These are phyloP conservation scores for Phenganax stokvisi DNA, from an alignment of 92 coral and sea anemone species.

Conservation along the genomic window DNA sequence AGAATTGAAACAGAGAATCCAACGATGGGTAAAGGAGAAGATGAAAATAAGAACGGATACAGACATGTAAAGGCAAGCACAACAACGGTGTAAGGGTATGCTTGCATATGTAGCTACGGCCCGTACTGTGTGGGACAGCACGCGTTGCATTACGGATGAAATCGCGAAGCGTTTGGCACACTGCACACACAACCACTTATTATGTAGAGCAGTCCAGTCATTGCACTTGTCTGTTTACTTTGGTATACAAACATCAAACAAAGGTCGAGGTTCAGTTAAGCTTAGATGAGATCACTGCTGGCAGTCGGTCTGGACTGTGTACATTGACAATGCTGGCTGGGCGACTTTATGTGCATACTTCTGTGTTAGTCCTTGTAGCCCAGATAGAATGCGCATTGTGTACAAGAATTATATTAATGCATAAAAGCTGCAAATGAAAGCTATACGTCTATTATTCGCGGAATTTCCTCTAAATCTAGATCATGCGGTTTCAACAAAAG, in stretches of 20 bases:
- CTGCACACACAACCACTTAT: no score
- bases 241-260: conserved; percentile 5
- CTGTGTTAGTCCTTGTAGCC: background rate
- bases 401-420: background rate
- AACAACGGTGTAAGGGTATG: background rate
- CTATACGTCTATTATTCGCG: no score
- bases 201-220: background rate
- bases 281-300: background rate
- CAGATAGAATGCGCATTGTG: background rate
- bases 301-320: no score
- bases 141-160: background rate
- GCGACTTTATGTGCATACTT: no score
- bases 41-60: background rate
- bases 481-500: no score
- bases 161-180: background rate
- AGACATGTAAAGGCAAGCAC: conserved; percentile 1
- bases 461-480: no score
- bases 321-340: background rate
- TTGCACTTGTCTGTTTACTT: conserved; percentile 7
- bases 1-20: conserved; percentile 66
- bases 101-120: background rate
- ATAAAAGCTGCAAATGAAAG: no score
- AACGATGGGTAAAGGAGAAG: conserved; percentile 61
- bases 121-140: background rate
- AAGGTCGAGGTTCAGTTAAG: background rate